phyloP scores from a whole-genome alignment of 2,113 vertebrate species.

The Patagioenas fasciata region DNA sequence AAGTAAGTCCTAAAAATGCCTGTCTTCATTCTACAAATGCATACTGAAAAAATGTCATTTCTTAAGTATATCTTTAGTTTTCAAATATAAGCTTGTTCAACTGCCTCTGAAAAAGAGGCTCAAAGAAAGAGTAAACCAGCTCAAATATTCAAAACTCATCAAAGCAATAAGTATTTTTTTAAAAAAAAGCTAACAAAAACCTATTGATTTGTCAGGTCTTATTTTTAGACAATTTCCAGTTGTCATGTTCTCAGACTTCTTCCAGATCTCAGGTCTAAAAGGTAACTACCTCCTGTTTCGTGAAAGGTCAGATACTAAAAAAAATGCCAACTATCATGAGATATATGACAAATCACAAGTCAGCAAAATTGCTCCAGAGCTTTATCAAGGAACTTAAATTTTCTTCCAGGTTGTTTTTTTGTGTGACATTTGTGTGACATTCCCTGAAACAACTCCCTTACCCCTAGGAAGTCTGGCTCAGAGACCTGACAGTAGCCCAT shows the following conservation, averaged over 20 bases:
- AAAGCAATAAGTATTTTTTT: background rate
- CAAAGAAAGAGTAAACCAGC: background rate
- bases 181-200: background rate
- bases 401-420: background rate
- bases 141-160: background rate
- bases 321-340: background rate
- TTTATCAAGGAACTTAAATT: background rate
- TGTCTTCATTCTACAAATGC: background rate
- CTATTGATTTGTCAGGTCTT: background rate
- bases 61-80: background rate
- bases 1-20: background rate
- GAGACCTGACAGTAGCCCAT: background rate
- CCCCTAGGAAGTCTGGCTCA: background rate
- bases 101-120: background rate
- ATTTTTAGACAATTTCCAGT: background rate
- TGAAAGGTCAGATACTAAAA: background rate
- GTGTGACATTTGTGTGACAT: background rate
- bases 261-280: background rate
- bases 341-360: background rate
- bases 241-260: background rate
- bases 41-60: background rate
- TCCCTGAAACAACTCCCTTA: background rate
- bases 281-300: background rate
- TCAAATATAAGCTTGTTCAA: background rate
- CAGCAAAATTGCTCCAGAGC: background rate